A percentile compares a stretch with the other conserved stretches of the same genome.
phyloP scores from a whole-genome alignment of 2,797 vertebrate genomes.

The Bradypodion pumilum region DNA sequence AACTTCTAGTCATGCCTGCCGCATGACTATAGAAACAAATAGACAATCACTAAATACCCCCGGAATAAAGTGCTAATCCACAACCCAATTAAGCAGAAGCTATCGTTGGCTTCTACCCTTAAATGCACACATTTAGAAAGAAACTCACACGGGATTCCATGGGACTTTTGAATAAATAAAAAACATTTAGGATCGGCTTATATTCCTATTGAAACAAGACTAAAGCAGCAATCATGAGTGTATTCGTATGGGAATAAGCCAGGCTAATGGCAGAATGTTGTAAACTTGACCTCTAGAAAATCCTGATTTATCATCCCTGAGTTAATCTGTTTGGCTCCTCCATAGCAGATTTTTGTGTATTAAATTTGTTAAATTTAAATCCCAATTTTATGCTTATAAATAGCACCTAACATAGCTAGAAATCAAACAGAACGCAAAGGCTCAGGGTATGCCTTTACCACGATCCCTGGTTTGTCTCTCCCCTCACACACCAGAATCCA shows the following conservation, averaged over 20 bases:
- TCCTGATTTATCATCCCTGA: background rate
- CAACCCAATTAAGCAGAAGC: background rate
- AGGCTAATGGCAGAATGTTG: too few relatives aligned
- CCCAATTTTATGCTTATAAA: background rate
- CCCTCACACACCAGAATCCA: background rate
- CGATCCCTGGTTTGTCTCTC: background rate
- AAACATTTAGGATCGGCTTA: background rate
- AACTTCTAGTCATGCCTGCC: too few relatives aligned
- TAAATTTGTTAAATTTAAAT: background rate
- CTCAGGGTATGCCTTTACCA: background rate
- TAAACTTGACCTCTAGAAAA: background rate
- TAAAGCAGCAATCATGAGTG: too few relatives aligned
- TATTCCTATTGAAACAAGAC: background rate
- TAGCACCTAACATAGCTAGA: background rate
- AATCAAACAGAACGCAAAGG: background rate
- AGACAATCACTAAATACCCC: background rate
- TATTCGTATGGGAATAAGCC: background rate
- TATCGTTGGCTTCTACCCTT: background rate
- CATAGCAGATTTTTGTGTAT: background rate
- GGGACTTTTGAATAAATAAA: background rate
- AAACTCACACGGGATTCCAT: background rate
- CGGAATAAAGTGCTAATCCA: constrained; percentile 54
- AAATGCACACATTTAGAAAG: background rate
- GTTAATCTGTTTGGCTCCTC: background rate
- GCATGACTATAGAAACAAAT: too few relatives aligned